Base-by-base conservation (phyloP, 1,140 invertebrate genomes). In the Aphelinus certus region DNA sequence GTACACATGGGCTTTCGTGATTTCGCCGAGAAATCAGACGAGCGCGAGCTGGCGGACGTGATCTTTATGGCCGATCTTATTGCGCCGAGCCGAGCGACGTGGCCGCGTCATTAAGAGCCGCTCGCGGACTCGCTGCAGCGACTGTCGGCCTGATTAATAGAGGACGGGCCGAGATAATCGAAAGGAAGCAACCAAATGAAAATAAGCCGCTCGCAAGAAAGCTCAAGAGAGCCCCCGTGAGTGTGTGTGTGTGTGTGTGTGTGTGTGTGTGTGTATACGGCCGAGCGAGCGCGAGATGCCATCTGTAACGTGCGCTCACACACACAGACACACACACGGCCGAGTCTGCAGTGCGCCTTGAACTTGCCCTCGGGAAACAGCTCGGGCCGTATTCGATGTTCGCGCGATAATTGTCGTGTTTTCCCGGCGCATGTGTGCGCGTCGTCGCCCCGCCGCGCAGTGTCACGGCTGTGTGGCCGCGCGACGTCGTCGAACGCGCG, bases 121-220 rank as follows among this genome's bases (percentile, higher is more conserved):
- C 81, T 2, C 47, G 71, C 60, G 61, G 57, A 62, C 70, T 56
- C 47, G 62, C 10, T 53, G 80, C 81, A 78, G 80, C 76, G 82
- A 86, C 83, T 85, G 85, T 84, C 83, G 83, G 80, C 63, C 85
- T 86, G 86, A 87, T 87, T 87, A 86, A 87, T 87, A 86, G 84
- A 85, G 83, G 85, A 86, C 82, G 83, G 82, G 43, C 46, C 62
- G 82, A 87, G 86, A 87, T 86, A 86, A 86, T 86, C 85, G 85
- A 87, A 86, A 87, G 86, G 85, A 87, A 87, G 86, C 83, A 84
- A 83, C 82, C 79, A 81, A 84, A 81, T 79, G 73, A 71, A 71
- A 71, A 66, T 76, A 61, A 70, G 66, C 58, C 10, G 58, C 46
- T n/a, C 61, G 47, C 51, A 45, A 58, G 63, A 58, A 78, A 67